Evolutionary conservation across 2,113 vertebrate genomes (phyloP), one percentile per base, ranked within the genome.

Genomic region (Festucalex cinctus): DNA sequence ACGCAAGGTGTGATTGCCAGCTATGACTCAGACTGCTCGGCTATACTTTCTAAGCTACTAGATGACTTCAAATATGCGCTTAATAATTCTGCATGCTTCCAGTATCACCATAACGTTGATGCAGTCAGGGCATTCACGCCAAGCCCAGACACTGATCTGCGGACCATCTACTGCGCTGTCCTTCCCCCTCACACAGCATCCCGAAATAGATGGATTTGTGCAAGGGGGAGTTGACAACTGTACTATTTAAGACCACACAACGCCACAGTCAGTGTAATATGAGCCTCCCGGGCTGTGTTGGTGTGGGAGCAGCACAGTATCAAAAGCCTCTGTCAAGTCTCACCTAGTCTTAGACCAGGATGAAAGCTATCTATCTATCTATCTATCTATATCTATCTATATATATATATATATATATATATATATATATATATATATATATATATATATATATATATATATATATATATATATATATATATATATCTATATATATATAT

Each of bases 201-300:
- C 83, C 69, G 89, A 89, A 92, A 93, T 91, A 93, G 90, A 87
- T 65, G 36, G 74, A 83, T 86, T 81, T 83, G 69, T 71, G 71
- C 63, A 66, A 76, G 83, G 87, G 81, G 87, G 88, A 88, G 87
- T 83, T 82, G 85, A 87, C 85, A 83, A 73, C 66, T 22, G 46
- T 74, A 85, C 91, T 93, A 93, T 93, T 93, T 93, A 87, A 92
- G 92, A 89, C 83, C 72, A 57, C 73, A 83, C 87, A 85, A 71
- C 81, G 82, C 78, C 72, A 72, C 78, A 89, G 91, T 93, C 92
- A 92, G 91, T 91, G 92, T 91, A 93, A 93, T 92, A 77, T 89
- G 91, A 92, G 71, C 86, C 83, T 71, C 56, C 32, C 37, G 83
- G 69, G 85, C 87, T 83, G 77, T 65, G 68, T 75, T 63, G 60